These are phyloP conservation scores for Augiades crinisus DNA, from an alignment of 2,888 invertebrate species.

Conservation along the genomic window DNA sequence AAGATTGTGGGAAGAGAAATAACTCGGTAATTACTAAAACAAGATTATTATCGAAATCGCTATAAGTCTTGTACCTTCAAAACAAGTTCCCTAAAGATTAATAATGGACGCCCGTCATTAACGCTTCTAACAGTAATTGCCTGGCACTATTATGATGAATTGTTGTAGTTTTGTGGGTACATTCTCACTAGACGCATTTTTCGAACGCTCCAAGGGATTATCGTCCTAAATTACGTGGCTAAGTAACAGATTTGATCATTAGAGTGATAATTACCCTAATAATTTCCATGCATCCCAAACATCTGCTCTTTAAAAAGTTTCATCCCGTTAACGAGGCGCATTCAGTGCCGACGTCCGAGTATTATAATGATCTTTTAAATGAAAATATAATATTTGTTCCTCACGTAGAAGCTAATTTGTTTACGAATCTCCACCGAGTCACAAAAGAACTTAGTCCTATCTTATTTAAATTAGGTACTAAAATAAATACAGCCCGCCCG, in stretches of 20 bases:
- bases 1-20: slow-evolving; percentile 74
- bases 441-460: slow-evolving; percentile 70
- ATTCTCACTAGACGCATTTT: slow-evolving; percentile 58
- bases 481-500: slow-evolving; percentile 68
- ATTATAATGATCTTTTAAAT: slow-evolving; percentile 25
- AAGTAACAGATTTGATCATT: slow-evolving; percentile 47
- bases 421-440: slow-evolving; percentile 65
- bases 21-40: slow-evolving; percentile 76
- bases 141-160: slow-evolving; percentile 64
- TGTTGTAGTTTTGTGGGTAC: slow-evolving; percentile 69
- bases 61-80: slow-evolving; percentile 68
- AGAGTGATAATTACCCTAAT: slow-evolving; percentile 41
- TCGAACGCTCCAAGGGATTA: slow-evolving; percentile 64
- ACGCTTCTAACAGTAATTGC: slow-evolving; percentile 72
- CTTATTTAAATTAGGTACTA: slow-evolving; percentile 77
- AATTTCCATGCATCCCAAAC: slow-evolving; percentile 40
- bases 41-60: slow-evolving; percentile 77
- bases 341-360: slow-evolving; percentile 25
- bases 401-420: slow-evolving; percentile 64
- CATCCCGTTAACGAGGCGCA: slow-evolving; percentile 31
- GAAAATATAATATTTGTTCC: slow-evolving; percentile 15
- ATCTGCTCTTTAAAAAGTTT: slow-evolving; percentile 32
- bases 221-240: slow-evolving; percentile 46
- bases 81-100: slow-evolving; percentile 73
- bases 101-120: slow-evolving; percentile 75